phyloP scores from a whole-genome alignment of 2,888 invertebrate genomes.

The Macaria notata region DNA sequence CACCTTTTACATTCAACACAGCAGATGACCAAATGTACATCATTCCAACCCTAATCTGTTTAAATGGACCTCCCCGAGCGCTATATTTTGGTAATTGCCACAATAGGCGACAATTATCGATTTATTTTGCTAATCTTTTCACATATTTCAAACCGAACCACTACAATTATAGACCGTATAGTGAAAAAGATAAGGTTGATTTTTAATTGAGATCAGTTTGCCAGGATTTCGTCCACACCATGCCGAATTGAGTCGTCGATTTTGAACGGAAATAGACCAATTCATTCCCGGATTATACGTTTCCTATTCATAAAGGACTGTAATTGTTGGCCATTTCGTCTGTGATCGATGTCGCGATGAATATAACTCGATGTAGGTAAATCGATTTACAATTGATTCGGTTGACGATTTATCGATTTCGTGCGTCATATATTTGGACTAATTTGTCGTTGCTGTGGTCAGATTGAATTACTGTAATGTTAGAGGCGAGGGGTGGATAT shows the following conservation, averaged over 20 bases:
- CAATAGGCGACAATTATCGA: constrained; percentile 30
- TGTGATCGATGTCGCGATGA: constrained; percentile 29
- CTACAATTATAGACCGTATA: constrained; percentile 7
- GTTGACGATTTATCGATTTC: constrained; percentile 25
- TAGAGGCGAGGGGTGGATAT: constrained; percentile 18
- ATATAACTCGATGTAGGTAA: constrained; percentile 56
- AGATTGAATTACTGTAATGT: constrained; percentile 25
- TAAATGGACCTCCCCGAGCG: constrained; percentile 18
- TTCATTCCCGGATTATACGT: constrained; percentile 59
- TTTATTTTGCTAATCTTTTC: constrained; percentile 28
- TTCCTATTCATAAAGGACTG: constrained; percentile 31
- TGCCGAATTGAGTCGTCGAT: constrained; percentile 50
- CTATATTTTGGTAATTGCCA: constrained; percentile 29
- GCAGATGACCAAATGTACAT: constrained; percentile 29
- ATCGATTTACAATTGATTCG: constrained; percentile 57
- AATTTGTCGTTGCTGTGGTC: constrained; percentile 31
- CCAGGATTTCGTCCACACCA: constrained; percentile 25
- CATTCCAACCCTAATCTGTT: constrained; percentile 9
- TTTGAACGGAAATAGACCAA: constrained; percentile 73
- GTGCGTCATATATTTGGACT: constrained; percentile 28
- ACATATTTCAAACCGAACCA: constrained; percentile 2
- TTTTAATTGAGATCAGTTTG: constrained; percentile 7
- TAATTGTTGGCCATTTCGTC: constrained; percentile 34
- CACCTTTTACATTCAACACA: constrained; percentile 18
- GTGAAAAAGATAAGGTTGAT: constrained; percentile 6